Percentiles rank a stretch among this genome's conserved stretches.
phyloP scores from a whole-genome alignment of 1,140 invertebrate genomes.

The Periplaneta americana region DNA sequence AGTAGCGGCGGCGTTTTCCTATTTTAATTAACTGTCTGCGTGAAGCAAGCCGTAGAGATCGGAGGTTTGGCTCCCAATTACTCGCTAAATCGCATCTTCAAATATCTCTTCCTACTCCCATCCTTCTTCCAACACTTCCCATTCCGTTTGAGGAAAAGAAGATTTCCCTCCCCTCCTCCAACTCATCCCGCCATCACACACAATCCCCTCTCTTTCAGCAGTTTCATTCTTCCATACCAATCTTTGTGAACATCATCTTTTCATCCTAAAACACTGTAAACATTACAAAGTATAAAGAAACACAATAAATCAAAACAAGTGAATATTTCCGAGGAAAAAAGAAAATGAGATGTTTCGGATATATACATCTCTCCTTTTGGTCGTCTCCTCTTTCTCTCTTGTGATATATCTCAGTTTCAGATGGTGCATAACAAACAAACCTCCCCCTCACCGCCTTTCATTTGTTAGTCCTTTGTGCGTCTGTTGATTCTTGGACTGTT shows the following conservation, averaged over 20 bases:
- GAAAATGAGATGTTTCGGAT: background rate
- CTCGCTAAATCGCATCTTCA: conserved; percentile 8
- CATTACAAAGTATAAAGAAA: background rate
- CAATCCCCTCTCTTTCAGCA: background rate
- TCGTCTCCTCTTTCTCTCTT: too few species aligned
- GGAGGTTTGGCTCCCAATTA: conserved; percentile 2
- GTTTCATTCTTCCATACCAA: background rate
- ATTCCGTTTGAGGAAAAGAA: conserved; percentile 1
- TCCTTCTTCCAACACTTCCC: background rate
- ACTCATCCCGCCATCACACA: background rate
- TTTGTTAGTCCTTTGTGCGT: background rate
- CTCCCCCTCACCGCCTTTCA: background rate
- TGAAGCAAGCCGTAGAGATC: background rate
- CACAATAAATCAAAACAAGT: background rate
- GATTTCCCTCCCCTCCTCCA: background rate
- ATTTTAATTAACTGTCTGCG: conserved; percentile 16
- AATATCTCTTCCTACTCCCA: background rate
- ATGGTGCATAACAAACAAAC: background rate
- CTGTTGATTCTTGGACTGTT: background rate
- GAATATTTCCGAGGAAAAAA: background rate
- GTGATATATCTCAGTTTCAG: background rate
- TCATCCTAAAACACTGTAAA: background rate
- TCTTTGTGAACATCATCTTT: background rate
- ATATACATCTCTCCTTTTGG: background rate
- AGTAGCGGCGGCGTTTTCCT: background rate